Base-by-base conservation (phyloP, 2,797 vertebrate genomes). In the Rallus crepitans region DNA sequence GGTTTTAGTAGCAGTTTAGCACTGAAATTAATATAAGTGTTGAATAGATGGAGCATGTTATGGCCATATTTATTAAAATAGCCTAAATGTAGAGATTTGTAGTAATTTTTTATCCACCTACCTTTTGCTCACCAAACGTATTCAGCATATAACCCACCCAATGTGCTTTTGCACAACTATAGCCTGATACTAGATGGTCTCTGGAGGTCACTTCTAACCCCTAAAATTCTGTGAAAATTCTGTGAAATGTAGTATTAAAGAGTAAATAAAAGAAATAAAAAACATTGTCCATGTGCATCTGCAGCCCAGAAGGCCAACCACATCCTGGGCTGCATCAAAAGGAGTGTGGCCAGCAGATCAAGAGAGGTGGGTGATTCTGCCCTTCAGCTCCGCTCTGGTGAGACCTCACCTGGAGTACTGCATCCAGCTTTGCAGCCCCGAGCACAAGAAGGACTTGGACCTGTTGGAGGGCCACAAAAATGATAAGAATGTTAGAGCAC, bases 11-110 rank as follows among this genome's bases (percentile, higher is more conserved):
- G 65, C 56, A 82, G 53, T 89, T 96, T 72, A 92, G 57, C 42
- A 30, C 42, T 65, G 68, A 92, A 93, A 82, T 94, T 84, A 90
- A 17, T 37, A 45, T 84, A 9, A 16, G 42, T 91, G 45, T 94
- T 76, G 61, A 84, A 79, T 65, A 94, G 83, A 87, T 90, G 57
- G 37, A 76, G 59, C 60, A 64, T 53, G 18, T 82, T 94, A 88
- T 31, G 37, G 33, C 45, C 85, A 1, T 76, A 89, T 91, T 82
- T 88, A 82, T 96, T 95, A 93, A 79, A 68, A 33, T 7, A 89
- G 37, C 64, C 63, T 87, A 83, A 94, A 65, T 89, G 57, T 48
- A 82, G 40, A 76, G 28, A 72, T 93, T 79, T 84, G 15, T 60
- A 73, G 64, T 21, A 23, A 40, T 65, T 71, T 71, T 91, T 87